Percentiles rank a stretch among this genome's conserved stretches.
Evolutionary conservation across 2,797 vertebrate species (phyloP).

Genomic region (Hypotaenidia okinawae): DNA sequence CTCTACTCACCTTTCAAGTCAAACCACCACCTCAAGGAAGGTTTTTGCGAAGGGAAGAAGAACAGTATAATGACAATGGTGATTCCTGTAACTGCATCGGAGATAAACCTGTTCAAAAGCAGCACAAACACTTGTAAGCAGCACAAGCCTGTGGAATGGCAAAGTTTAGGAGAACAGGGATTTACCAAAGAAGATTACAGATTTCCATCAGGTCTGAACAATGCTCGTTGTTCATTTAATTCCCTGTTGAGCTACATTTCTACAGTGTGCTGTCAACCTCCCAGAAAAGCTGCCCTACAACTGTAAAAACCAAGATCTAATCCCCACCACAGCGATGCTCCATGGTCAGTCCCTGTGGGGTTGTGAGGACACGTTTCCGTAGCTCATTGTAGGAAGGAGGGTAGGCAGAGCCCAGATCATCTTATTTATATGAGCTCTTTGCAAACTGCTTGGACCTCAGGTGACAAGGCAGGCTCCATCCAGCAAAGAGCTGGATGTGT

Average conservation of each 20-base stretch:
- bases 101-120: constrained; percentile 85
- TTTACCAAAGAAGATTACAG: constrained; percentile 63
- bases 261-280: not conserved
- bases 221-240: not conserved
- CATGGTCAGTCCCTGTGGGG: not conserved
- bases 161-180: constrained; percentile 11
- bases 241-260: not conserved
- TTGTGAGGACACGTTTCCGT: not conserved
- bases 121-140: constrained; percentile 55
- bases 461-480: not conserved
- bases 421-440: not conserved
- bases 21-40: constrained; percentile 93
- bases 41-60: constrained; percentile 95
- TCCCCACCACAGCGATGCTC: not conserved
- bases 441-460: not conserved
- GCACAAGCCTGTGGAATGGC: not conserved
- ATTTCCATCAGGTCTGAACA: constrained; percentile 30
- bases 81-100: constrained; percentile 94
- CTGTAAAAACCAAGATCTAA: not conserved
- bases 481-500: not conserved
- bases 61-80: constrained; percentile 90
- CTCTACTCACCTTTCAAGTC: constrained; percentile 86
- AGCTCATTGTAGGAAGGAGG: not conserved
- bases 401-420: not conserved
- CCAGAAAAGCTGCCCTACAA: constrained; percentile 8